phyloP scores from a whole-genome alignment of 2,888 invertebrate genomes.

The Drosophila fungiperda region DNA sequence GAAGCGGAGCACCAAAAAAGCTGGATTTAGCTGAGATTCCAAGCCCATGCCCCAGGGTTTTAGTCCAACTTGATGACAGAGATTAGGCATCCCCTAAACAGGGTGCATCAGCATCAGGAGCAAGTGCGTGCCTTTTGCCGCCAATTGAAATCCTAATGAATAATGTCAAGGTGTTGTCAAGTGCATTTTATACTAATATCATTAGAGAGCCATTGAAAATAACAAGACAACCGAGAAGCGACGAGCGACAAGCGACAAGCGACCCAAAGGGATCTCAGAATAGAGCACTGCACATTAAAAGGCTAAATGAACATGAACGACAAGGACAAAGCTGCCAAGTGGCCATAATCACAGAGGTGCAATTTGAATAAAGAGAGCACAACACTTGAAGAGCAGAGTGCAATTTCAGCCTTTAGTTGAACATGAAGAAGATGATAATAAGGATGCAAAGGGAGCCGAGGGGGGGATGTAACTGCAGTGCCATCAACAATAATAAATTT shows the following conservation, averaged over 20 bases:
- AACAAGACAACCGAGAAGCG: conserved; percentile 27
- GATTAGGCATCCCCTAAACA: conserved; percentile 42
- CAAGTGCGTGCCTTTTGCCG: conserved; percentile 46
- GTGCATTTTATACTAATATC: conserved; percentile 69
- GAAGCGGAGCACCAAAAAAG: conserved; percentile 19
- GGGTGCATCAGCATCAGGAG: neutral
- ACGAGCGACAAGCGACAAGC: conserved; percentile 3
- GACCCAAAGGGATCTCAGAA: conserved; percentile 27
- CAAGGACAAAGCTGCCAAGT: conserved; percentile 61
- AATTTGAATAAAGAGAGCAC: conserved; percentile 65
- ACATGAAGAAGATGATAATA: neutral
- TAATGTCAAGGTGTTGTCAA: conserved; percentile 80
- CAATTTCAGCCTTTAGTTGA: conserved; percentile 1
- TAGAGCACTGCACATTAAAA: conserved; percentile 50
- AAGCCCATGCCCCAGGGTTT: conserved; percentile 10
- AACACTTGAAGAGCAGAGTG: conserved; percentile 34
- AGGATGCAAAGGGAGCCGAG: neutral
- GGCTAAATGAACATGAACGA: conserved; percentile 59
- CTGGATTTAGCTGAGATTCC: conserved; percentile 13
- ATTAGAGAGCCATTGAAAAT: conserved; percentile 54
- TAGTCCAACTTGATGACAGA: conserved; percentile 37
- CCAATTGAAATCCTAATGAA: conserved; percentile 69
- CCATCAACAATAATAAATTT: conserved; percentile 76
- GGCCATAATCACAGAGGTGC: conserved; percentile 81
- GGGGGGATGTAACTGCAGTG: conserved; percentile 37